Conservation (phyloP, 2,797 vertebrate species). For the Carduelis carduelis region DNA sequence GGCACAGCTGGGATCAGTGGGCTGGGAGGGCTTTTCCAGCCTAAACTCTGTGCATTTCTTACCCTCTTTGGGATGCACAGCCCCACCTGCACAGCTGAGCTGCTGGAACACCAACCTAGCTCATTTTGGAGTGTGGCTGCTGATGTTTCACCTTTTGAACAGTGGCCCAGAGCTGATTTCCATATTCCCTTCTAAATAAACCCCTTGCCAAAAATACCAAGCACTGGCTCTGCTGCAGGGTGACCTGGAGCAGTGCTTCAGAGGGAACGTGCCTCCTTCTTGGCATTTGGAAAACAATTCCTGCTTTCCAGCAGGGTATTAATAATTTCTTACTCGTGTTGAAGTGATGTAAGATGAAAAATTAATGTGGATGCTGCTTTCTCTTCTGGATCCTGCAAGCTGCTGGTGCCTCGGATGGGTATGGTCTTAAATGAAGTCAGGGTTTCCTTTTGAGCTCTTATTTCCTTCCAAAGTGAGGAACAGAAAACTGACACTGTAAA, state of each 20-base stretch:
- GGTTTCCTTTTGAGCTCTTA: not conserved
- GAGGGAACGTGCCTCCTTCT: not conserved
- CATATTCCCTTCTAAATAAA: not conserved
- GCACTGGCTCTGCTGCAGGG: not conserved
- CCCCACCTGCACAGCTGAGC: not conserved
- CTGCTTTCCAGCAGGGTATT: constrained; percentile 2
- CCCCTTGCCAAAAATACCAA: not conserved
- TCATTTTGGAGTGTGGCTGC: not conserved
- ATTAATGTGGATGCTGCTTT: constrained; percentile 7
- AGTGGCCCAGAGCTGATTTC: not conserved
- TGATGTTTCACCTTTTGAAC: not conserved
- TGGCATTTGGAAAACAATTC: constrained; percentile 2
- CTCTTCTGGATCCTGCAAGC: not conserved
- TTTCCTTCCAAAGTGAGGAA: not conserved
- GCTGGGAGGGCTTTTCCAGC: not conserved
- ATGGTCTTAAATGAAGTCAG: not conserved
- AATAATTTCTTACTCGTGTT: constrained; percentile 44
- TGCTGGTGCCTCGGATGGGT: not conserved
- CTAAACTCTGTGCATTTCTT: not conserved
- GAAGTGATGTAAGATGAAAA: constrained; percentile 47
- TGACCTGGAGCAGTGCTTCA: not conserved
- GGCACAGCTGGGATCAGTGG: accelerated
- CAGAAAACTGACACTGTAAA: not conserved
- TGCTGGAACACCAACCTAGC: not conserved
- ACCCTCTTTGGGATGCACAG: not conserved